Conservation (phyloP, 2,113 vertebrate genomes). For the Nestor notabilis region DNA sequence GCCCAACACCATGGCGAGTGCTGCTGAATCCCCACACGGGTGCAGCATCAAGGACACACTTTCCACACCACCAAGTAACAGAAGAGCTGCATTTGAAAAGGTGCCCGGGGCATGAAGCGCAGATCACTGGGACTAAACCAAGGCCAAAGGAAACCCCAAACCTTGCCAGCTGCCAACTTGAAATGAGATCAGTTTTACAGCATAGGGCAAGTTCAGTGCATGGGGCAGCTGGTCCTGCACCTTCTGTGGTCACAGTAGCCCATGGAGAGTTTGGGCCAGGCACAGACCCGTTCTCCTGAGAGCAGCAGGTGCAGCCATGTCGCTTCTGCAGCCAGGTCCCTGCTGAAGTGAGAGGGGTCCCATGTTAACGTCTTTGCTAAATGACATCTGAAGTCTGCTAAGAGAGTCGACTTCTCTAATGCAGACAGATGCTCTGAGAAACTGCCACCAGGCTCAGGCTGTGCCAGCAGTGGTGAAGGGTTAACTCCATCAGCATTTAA, state of each 20-base stretch:
- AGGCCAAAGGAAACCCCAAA: background rate
- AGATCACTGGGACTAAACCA: background rate
- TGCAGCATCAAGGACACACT: background rate
- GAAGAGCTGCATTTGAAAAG: background rate
- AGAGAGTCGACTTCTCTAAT: background rate
- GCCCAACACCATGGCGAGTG: rapidly evolving
- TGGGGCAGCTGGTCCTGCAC: background rate
- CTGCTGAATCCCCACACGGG: too few relatives aligned
- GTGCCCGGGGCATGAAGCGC: background rate
- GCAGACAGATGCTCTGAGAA: background rate
- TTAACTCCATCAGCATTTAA: constrained; percentile 27
- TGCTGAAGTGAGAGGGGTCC: background rate
- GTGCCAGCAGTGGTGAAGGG: constrained; percentile 33
- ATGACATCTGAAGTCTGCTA: background rate
- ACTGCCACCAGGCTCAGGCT: background rate
- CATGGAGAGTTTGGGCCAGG: rapidly evolving
- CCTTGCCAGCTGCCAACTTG: background rate
- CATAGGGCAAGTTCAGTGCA: background rate
- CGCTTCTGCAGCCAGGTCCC: background rate
- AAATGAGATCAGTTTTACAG: background rate
- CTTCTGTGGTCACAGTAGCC: rapidly evolving
- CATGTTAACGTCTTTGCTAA: rapidly evolving
- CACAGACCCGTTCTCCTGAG: background rate
- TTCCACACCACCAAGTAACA: background rate
- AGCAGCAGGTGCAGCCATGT: rapidly evolving